These are phyloP conservation scores for Merodon equestris DNA, from an alignment of 2,888 invertebrate genomes.

Conservation along the genomic window DNA sequence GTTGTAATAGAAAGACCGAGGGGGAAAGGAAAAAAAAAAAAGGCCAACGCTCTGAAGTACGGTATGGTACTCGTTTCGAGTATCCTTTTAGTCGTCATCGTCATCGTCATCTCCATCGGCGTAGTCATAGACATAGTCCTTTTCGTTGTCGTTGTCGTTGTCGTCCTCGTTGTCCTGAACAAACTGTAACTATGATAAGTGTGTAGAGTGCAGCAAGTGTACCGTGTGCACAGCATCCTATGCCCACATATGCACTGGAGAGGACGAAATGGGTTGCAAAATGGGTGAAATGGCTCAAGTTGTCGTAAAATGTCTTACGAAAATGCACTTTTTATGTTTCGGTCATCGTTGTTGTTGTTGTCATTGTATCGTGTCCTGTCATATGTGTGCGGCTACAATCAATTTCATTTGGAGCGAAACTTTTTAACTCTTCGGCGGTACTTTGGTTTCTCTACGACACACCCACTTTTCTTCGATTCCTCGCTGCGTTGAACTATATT, in stretches of 20 bases:
- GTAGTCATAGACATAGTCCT: conserved; percentile 3
- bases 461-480: no score
- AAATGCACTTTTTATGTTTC: conserved; percentile 64
- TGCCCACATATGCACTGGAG: background rate
- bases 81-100: background rate
- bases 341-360: no score
- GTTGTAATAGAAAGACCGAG: no score
- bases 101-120: conserved; percentile 12
- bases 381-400: conserved; percentile 36
- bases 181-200: no score
- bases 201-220: no score
- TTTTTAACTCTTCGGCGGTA: conserved; percentile 22
- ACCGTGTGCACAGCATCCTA: no score
- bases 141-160: conserved; percentile 9
- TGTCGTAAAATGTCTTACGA: conserved; percentile 58
- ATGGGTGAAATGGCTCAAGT: conserved; percentile 57
- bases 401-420: conserved; percentile 27
- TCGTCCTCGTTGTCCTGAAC: background rate
- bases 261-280: conserved; percentile 48
- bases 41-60: no score
- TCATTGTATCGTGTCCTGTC: conserved; percentile 45
- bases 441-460: no score
- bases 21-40: no score
- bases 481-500: no score
- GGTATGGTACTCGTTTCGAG: no score